Evolutionary conservation across 1,140 invertebrate genomes (phyloP).

Genomic region (Copidosoma floridanum): DNA sequence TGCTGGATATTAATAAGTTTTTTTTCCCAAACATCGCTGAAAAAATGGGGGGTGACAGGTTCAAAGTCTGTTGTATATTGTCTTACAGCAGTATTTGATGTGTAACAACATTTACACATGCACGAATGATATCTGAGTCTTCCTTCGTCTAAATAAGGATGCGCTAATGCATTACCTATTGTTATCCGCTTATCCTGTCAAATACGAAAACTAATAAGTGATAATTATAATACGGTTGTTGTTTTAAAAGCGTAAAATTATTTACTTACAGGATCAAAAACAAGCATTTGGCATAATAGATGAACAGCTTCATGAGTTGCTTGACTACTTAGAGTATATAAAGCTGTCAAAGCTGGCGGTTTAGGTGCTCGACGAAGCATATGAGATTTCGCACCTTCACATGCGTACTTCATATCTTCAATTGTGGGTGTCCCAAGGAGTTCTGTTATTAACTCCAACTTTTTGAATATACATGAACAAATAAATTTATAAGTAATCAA

Average conservation of each 20-base stretch:
- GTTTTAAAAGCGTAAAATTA: neutral
- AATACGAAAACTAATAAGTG: neutral
- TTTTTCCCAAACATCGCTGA: slow-evolving; percentile 93
- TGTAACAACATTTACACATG: slow-evolving; percentile 98
- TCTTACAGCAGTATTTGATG: slow-evolving; percentile 69
- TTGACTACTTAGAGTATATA: slow-evolving; percentile 89
- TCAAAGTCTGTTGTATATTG: slow-evolving; percentile 93
- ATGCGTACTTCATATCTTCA: slow-evolving; percentile 95
- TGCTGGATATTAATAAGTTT: slow-evolving; percentile 89
- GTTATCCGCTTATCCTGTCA: slow-evolving; percentile 71
- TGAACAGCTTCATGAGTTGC: slow-evolving; percentile 97
- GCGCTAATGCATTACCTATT: slow-evolving; percentile 70
- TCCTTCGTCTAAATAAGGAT: slow-evolving; percentile 73
- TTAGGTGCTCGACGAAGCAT: slow-evolving; percentile 88
- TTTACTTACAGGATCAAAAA: slow-evolving; percentile 68
- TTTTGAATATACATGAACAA: too few relatives aligned
- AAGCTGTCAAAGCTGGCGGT: slow-evolving; percentile 81
- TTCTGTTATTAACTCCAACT: slow-evolving; percentile 96
- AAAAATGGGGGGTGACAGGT: slow-evolving; percentile 81
- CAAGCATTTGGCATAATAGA: slow-evolving; percentile 85
- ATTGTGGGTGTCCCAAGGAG: slow-evolving; percentile 93
- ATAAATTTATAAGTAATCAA: neutral
- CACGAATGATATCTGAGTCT: slow-evolving; percentile 97
- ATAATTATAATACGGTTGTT: neutral
- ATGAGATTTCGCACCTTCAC: slow-evolving; percentile 91